Percentiles rank a stretch among this genome's conserved stretches.
These are phyloP conservation scores for Camelus bactrianus DNA, from an alignment of 2,113 vertebrate genomes.

Conservation along the genomic window DNA sequence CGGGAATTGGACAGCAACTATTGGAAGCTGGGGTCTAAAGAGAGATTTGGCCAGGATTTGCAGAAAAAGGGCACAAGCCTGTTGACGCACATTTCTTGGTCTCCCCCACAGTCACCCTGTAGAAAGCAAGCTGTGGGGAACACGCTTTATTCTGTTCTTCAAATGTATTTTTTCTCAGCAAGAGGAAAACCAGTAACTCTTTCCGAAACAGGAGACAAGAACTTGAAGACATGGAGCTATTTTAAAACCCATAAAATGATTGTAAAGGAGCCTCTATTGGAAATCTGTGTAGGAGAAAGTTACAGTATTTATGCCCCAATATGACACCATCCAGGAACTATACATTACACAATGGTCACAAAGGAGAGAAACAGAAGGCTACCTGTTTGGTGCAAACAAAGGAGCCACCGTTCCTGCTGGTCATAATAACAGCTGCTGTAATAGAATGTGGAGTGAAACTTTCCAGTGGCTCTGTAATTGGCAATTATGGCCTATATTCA, in stretches of 20 bases:
- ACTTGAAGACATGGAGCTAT: slow-evolving; percentile 25
- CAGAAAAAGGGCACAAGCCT: neutral
- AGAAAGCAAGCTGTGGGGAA: neutral
- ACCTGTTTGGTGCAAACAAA: slow-evolving; percentile 42
- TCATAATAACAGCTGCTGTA: slow-evolving; percentile 54
- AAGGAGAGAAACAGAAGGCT: slow-evolving; percentile 23
- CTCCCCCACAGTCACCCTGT: fast-evolving
- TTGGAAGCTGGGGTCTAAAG: neutral
- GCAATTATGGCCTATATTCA: slow-evolving; percentile 45
- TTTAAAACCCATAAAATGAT: slow-evolving; percentile 70
- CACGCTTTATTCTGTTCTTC: neutral
- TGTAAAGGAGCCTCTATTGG: neutral
- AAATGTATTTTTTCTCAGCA: slow-evolving; percentile 55
- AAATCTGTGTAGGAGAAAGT: slow-evolving; percentile 51
- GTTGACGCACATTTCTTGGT: fast-evolving
- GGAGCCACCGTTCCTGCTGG: neutral
- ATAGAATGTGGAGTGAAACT: neutral
- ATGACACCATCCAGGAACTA: neutral
- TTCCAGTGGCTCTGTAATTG: slow-evolving; percentile 32
- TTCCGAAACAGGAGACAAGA: slow-evolving; percentile 53
- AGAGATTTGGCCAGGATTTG: neutral
- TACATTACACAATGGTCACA: slow-evolving; percentile 10
- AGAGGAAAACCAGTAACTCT: slow-evolving; percentile 45
- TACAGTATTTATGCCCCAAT: slow-evolving; percentile 62
- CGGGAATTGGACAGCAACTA: neutral